Percentiles rank a stretch among this genome's conserved stretches.
Conservation (phyloP, 1,140 invertebrate genomes). For the Lucilia cuprina region DNA sequence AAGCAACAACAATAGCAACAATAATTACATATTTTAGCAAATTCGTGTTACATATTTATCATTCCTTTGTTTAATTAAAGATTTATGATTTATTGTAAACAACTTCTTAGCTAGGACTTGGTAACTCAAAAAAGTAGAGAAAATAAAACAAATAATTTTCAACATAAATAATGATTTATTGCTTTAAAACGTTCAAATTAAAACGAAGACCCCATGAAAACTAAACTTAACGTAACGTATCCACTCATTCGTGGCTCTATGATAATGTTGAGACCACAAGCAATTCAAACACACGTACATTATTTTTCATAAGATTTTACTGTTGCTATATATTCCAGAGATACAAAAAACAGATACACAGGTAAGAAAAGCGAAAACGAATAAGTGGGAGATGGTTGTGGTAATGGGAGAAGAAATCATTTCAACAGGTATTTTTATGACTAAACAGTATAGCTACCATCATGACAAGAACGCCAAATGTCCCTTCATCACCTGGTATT, state of each 20-base stretch:
- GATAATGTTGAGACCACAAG: not conserved
- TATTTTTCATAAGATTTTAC: not conserved
- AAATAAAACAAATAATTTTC: not conserved
- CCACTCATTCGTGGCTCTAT: not conserved
- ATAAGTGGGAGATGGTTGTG: too few species aligned
- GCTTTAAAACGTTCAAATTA: not conserved
- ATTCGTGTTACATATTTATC: too few species aligned
- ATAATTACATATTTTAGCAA: too few species aligned
- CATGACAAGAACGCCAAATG: too few species aligned
- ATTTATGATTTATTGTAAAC: not conserved
- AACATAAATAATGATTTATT: not conserved
- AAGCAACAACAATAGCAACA: too few species aligned
- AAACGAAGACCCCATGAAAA: not conserved
- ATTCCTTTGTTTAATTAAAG: not conserved
- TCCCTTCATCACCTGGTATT: too few species aligned
- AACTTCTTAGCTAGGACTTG: too few species aligned
- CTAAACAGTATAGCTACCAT: not conserved
- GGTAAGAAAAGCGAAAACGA: not conserved
- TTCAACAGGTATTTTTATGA: conserved; percentile 9
- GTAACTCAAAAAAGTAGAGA: not conserved
- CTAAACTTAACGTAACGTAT: not conserved
- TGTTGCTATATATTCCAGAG: too few species aligned
- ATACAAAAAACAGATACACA: not conserved
- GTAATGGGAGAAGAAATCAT: not conserved
- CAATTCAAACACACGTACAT: not conserved